Evolutionary conservation across 1,140 invertebrate species (phyloP), one percentile per base, ranked within the genome.

Genomic region (Heterodera schachtii): DNA sequence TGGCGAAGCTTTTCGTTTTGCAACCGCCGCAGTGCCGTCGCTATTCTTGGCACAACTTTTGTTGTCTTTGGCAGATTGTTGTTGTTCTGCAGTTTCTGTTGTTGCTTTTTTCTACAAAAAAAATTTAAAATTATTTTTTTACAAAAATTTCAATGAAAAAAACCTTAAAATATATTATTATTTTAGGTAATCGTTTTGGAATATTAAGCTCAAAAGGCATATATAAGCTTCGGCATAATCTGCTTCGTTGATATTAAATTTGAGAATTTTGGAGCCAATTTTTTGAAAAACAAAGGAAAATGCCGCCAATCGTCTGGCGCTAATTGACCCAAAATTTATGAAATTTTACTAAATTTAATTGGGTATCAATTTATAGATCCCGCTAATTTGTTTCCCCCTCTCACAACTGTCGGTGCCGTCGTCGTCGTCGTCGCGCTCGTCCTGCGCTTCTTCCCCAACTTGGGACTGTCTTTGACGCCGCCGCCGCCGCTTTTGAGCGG

Each of bases 391-490:
- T 31, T 75, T 75, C 41, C 47, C 41, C 60, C 11, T 75, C 16
- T 13, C 21, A 44, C 8, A 4, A n/a, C 21, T 75, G 69, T 46
- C 19, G 31, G 41, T 52, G 73, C 31, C 66, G 13, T 41, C 52
- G 41, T 49, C 47, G 9, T 49, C 4, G 70, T 69, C 1, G 70
- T 47, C 13, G 78, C 77, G 16, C 31, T 44, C 60, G 75, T 70
- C 13, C 46, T 78, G 31, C 44, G 19, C 41, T 78, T 46, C 47
- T 78, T 46, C 1, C 21, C 64, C 46, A 78, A 21, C 43, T 31
- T n/a, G 8, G 69, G 64, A 70, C 60, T 67, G 5, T 67, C 75
- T 46, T 67, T 70, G 75, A 19, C 75, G 21, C 52, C 11, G 78
- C 47, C 66, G 71, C 70, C 47, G 19, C 31, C 57, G n/a, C 21